Evolutionary conservation across 1,140 invertebrate genomes (phyloP).

Genomic region (Semibalanus balanoides): DNA sequence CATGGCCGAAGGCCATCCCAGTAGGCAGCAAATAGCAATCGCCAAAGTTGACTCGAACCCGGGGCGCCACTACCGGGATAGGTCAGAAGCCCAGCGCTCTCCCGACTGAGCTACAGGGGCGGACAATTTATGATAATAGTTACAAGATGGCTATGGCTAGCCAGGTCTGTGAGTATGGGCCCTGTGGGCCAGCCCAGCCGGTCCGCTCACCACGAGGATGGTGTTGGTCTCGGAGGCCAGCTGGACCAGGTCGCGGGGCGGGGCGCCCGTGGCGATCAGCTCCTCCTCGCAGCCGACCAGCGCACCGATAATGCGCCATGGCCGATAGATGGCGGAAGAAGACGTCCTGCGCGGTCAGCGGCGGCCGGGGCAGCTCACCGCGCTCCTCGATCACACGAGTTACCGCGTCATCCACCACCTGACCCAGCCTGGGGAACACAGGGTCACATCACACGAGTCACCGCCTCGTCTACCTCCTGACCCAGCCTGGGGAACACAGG

Average conservation of each 20-base stretch:
- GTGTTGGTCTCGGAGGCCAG: neutral
- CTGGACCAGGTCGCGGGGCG: neutral
- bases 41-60: too few species aligned
- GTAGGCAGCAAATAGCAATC: too few species aligned
- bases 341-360: slow-evolving; percentile 39
- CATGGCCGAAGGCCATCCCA: too few species aligned
- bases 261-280: slow-evolving; percentile 4
- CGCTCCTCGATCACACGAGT: slow-evolving; percentile 38
- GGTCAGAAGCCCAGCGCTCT: too few species aligned
- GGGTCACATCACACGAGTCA: neutral
- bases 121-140: too few species aligned
- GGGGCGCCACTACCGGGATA: too few species aligned
- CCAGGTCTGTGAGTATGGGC: too few species aligned
- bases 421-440: neutral
- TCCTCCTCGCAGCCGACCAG: slow-evolving; percentile 17
- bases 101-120: too few species aligned
- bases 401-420: slow-evolving; percentile 41
- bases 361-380: slow-evolving; percentile 33
- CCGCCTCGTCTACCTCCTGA: neutral
- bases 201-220: neutral
- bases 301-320: slow-evolving; percentile 18
- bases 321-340: slow-evolving; percentile 27
- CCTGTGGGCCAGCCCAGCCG: too few species aligned
- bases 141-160: too few species aligned
- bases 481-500: neutral